Evolutionary conservation across 1,140 invertebrate species (phyloP).

Genomic region (Zaprionus ornatus): DNA sequence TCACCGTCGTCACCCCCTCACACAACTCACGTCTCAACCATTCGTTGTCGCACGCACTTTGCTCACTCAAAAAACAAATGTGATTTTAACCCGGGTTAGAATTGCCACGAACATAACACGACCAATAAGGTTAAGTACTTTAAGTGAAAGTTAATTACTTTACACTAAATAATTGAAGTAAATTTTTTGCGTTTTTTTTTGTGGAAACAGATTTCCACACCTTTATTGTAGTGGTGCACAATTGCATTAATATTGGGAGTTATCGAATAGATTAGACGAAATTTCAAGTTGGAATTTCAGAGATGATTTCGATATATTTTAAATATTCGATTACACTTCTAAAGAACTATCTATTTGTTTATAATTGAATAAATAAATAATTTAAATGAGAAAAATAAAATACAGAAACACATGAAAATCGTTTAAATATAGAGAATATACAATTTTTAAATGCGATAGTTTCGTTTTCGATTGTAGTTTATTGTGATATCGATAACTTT

Average conservation of each 20-base stretch:
- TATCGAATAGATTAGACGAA: constrained; percentile 24
- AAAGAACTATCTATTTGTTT: background rate
- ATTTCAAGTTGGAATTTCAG: constrained; percentile 41
- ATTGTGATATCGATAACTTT: constrained; percentile 27
- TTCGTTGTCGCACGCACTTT: constrained; percentile 20
- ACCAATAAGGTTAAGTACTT: background rate
- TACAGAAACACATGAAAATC: background rate
- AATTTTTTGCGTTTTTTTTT: constrained; percentile 30
- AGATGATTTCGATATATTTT: constrained; percentile 13
- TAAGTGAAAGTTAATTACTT: constrained; percentile 24
- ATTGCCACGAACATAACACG: constrained; percentile 23
- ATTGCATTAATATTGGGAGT: constrained; percentile 31
- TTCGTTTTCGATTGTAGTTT: background rate
- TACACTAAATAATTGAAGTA: constrained; percentile 12
- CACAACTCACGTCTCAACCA: constrained; percentile 21
- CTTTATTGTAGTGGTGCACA: constrained; percentile 51
- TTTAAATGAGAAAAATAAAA: background rate
- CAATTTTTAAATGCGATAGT: background rate
- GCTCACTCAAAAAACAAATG: constrained; percentile 36
- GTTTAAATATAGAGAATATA: background rate
- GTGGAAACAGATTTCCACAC: constrained; percentile 48
- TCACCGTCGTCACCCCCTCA: constrained; percentile 28
- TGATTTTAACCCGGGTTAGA: background rate
- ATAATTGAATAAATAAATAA: background rate
- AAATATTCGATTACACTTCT: background rate